phyloP scores from a whole-genome alignment of 2,113 vertebrate species.

The Polypterus bichir region DNA sequence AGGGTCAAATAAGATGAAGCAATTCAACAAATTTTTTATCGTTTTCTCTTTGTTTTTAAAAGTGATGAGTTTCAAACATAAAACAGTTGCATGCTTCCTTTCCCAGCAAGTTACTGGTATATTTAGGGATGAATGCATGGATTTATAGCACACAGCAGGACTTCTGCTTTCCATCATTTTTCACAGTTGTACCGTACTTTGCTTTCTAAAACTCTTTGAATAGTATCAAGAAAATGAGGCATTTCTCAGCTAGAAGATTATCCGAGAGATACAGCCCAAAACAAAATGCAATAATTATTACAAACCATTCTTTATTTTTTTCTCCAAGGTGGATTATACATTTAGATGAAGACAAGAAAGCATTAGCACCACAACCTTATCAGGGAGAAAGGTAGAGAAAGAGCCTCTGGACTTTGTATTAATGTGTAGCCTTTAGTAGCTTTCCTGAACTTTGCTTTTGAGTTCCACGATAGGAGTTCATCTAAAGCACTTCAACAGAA shows the following conservation, averaged over 20 bases:
- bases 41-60: conserved; percentile 12
- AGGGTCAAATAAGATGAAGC: conserved; percentile 32
- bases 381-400: too few relatives aligned
- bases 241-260: conserved; percentile 27
- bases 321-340: not conserved
- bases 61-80: conserved; percentile 37
- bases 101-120: conserved; percentile 51
- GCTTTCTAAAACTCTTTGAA: conserved; percentile 28
- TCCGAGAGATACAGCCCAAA: conserved; percentile 36
- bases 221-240: conserved; percentile 24
- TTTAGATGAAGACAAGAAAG: too few relatives aligned
- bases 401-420: too few relatives aligned
- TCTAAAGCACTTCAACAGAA: too few relatives aligned
- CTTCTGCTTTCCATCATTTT: conserved; percentile 24
- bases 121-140: conserved; percentile 64
- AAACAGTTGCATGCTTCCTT: conserved; percentile 62
- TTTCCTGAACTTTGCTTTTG: too few relatives aligned
- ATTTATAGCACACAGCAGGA: conserved; percentile 48
- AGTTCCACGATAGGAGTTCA: too few relatives aligned
- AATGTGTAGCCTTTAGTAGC: too few relatives aligned
- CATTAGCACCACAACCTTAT: too few relatives aligned
- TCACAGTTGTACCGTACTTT: conserved; percentile 33
- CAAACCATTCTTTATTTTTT: conserved; percentile 33
- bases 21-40: conserved; percentile 20
- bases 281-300: conserved; percentile 65